Evolutionary conservation across 2,888 invertebrate genomes (phyloP).

Genomic region (Priapulus caudatus): DNA sequence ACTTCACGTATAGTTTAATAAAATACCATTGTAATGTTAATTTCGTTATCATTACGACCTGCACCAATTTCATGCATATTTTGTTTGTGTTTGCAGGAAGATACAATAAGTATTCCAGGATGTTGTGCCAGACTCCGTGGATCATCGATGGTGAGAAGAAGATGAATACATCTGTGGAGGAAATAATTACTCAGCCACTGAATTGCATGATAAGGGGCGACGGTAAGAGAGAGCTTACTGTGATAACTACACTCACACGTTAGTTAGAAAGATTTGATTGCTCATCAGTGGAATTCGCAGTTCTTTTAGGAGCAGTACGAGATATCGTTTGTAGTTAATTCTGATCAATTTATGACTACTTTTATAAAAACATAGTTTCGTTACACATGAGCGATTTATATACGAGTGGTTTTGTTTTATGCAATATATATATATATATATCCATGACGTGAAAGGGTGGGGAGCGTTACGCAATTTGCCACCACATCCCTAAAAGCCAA

Average conservation of each 20-base stretch:
- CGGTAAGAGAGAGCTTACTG: too few relatives aligned
- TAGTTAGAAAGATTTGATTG: too few relatives aligned
- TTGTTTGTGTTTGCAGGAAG: constrained; percentile 57
- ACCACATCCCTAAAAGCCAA: too few relatives aligned
- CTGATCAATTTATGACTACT: background rate
- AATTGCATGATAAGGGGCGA: constrained; percentile 48
- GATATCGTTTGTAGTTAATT: background rate
- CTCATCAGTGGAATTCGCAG: too few relatives aligned
- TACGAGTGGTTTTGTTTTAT: background rate
- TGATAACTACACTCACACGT: too few relatives aligned
- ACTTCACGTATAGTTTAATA: too few relatives aligned
- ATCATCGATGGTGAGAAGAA: constrained; percentile 62
- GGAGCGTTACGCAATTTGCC: too few relatives aligned
- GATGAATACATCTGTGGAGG: constrained; percentile 78
- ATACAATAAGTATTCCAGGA: constrained; percentile 70
- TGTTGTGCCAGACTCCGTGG: constrained; percentile 90
- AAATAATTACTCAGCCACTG: constrained; percentile 61
- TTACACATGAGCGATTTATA: background rate
- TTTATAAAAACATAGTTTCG: background rate
- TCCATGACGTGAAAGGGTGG: too few relatives aligned
- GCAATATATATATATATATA: constrained; percentile 7
- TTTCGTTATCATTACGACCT: too few relatives aligned
- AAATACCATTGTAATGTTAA: too few relatives aligned
- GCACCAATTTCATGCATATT: too few relatives aligned
- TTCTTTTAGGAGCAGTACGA: too few relatives aligned